Conservation (phyloP, 53 echinoderm and acorn worm genomes). For the Zoroaster sp. region DNA sequence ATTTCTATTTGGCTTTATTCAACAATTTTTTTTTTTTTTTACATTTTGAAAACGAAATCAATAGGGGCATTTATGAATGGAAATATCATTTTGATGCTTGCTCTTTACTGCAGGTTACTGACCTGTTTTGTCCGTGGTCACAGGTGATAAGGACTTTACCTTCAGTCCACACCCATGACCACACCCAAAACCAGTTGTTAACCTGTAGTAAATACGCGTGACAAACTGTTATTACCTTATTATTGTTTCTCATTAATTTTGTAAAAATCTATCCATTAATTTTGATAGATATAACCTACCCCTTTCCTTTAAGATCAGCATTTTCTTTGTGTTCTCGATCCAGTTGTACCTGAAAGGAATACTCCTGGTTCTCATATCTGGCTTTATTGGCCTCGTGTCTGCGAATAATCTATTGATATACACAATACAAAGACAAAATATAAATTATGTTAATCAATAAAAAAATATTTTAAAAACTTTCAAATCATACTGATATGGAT, state of each 20-base stretch:
- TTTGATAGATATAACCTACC: conserved; percentile 51
- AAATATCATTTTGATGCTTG: no score
- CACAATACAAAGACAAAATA: not conserved
- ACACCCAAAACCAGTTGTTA: no score
- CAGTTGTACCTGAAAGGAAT: conserved; percentile 67
- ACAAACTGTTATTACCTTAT: no score
- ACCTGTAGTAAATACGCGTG: no score
- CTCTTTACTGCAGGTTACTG: no score
- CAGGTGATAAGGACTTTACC: no score
- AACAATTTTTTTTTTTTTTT: no score
- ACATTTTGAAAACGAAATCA: no score
- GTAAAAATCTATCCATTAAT: not conserved
- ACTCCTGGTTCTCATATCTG: conserved; percentile 78
- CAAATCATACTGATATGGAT: not conserved
- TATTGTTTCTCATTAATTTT: not conserved
- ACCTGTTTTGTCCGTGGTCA: no score
- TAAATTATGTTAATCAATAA: not conserved
- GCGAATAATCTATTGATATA: conserved; percentile 63
- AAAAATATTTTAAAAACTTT: not conserved
- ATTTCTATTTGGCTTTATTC: no score
- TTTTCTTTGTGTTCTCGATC: conserved; percentile 79
- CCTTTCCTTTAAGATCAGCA: conserved; percentile 77
- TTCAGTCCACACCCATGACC: no score
- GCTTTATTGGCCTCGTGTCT: conserved; percentile 80
- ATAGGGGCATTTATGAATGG: no score